Evolutionary conservation across 2,888 invertebrate species (phyloP), one percentile per base, ranked within the genome.

Genomic region (Catocala sponsa): DNA sequence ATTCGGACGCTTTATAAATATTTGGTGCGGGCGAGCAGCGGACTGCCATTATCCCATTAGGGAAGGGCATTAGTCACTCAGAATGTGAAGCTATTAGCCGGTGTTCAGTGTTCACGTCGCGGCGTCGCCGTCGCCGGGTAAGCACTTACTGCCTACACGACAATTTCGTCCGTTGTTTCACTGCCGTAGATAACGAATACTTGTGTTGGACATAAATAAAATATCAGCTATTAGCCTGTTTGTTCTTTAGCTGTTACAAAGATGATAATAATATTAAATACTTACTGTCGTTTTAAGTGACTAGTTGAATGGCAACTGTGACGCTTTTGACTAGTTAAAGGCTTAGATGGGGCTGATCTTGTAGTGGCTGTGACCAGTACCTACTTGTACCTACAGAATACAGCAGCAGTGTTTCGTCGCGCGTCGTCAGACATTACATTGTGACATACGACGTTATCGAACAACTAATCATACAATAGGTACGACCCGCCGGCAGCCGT

Each of bases 1-100:
- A 87, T 91, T 90, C 88, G 82, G 83, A 84, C 87, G 90, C 89
- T 91, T 91, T 91, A 91, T 89, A 92, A 91, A 91, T 92, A 91
- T 93, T 92, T 90, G 88, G 86, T 90, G 82, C 85, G 84, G 82
- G 79, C 74, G 76, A 68, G 72, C 82, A 82, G 62, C 58, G 84
- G 83, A 82, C 83, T 85, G 88, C 89, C 87, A 92, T 92, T 92
- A 92, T 91, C 90, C 91, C 91, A 92, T 93, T 93, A 92, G 85
- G 90, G 87, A 84, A 91, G 88, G 85, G 87, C 89, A 91, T 91
- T 89, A 91, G 88, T 92, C 90, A 90, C 87, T 85, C 86, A 88
- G 87, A 91, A 91, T 89, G 89, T 86, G 85, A 83, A 83, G 87
- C 89, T 89, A 88, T 90, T 88, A 88, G 83, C 78, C 79, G 79